Evolutionary conservation across 2,888 invertebrate genomes (phyloP).

Genomic region (Hypercompe scribonia): DNA sequence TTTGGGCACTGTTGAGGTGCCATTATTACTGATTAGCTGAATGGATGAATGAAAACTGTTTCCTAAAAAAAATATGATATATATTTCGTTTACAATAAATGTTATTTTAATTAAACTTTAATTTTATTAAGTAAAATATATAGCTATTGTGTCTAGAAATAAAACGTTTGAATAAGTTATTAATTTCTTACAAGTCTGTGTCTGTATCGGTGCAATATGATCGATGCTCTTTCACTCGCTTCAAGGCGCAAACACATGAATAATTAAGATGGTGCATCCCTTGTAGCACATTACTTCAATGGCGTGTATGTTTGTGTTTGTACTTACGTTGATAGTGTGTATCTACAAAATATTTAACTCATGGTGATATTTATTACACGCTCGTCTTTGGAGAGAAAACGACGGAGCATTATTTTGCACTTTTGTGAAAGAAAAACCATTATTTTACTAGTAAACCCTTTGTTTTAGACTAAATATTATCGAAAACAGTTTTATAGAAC

Average conservation of each 20-base stretch:
- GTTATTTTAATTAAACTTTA: too few relatives aligned
- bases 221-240: constrained; percentile 44
- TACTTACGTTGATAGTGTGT: constrained; percentile 14
- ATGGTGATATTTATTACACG: not conserved
- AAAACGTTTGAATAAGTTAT: not conserved
- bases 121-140: not conserved
- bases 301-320: not conserved
- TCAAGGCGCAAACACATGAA: constrained; percentile 67
- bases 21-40: too few relatives aligned
- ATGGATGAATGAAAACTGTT: too few relatives aligned
- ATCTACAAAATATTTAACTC: not conserved
- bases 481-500: too few relatives aligned
- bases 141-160: not conserved
- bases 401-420: not conserved
- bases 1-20: too few relatives aligned
- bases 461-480: too few relatives aligned
- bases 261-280: constrained; percentile 61
- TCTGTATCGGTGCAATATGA: constrained; percentile 51
- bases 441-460: too few relatives aligned
- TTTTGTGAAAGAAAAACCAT: too few relatives aligned
- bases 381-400: not conserved
- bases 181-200: constrained; percentile 43
- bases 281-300: constrained; percentile 19
- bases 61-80: too few relatives aligned
- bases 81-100: too few relatives aligned